A percentile compares a stretch with the other conserved stretches of the same genome.
Conservation (phyloP, 2,888 invertebrate genomes). For the Dione juno region DNA sequence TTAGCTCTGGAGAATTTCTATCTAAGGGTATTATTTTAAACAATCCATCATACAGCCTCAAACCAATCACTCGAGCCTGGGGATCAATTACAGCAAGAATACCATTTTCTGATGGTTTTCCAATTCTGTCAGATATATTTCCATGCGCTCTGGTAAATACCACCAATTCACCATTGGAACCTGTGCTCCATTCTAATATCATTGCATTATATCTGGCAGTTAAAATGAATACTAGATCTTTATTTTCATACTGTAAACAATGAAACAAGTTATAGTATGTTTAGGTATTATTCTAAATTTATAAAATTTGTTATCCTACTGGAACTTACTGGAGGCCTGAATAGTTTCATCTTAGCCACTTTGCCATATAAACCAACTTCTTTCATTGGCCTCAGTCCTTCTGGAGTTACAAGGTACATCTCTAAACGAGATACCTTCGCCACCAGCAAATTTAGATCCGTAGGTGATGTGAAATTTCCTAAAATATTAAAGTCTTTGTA, state of each 20-base stretch:
- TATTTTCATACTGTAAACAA: slow-evolving; percentile 91
- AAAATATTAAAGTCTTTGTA: slow-evolving; percentile 45
- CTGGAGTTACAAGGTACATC: slow-evolving; percentile 97
- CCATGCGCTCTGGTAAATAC: slow-evolving; percentile 98
- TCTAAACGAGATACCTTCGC: slow-evolving; percentile 97
- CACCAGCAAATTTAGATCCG: slow-evolving; percentile 96
- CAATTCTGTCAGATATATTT: slow-evolving; percentile 97
- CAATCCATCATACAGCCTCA: slow-evolving; percentile 97
- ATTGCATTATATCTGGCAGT: slow-evolving; percentile 98
- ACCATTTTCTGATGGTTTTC: slow-evolving; percentile 97
- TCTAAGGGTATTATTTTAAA: slow-evolving; percentile 99
- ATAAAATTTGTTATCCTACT: neutral
- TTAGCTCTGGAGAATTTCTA: slow-evolving; percentile 95
- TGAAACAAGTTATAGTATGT: too few relatives aligned
- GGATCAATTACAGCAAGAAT: slow-evolving; percentile 98
- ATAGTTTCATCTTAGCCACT: slow-evolving; percentile 97
- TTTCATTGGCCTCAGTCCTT: slow-evolving; percentile 96
- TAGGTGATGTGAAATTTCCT: slow-evolving; percentile 98
- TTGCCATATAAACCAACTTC: slow-evolving; percentile 97
- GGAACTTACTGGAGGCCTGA: slow-evolving; percentile 90
- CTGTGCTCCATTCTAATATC: slow-evolving; percentile 94
- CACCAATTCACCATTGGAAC: slow-evolving; percentile 90
- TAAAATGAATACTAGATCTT: slow-evolving; percentile 96
- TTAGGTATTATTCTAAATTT: neutral
- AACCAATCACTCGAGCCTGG: slow-evolving; percentile 96